Conservation (phyloP, 2,888 invertebrate genomes). For the Sarcophaga carnaria region DNA sequence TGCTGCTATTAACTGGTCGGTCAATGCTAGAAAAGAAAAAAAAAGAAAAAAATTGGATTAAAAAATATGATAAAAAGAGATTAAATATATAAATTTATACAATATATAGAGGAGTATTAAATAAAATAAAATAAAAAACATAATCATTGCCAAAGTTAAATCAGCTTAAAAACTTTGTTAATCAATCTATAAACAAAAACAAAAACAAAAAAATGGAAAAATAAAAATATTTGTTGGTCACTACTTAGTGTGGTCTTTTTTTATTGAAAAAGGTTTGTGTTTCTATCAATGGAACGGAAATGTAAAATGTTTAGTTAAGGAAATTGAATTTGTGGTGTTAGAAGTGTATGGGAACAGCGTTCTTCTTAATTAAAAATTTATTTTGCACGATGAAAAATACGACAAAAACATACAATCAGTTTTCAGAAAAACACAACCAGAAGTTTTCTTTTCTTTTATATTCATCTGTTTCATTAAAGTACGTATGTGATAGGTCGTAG, state of each 20-base stretch:
- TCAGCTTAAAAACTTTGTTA: slow-evolving; percentile 60
- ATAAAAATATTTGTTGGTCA: slow-evolving; percentile 7
- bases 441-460: too few relatives aligned
- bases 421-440: too few relatives aligned
- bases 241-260: neutral
- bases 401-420: too few relatives aligned
- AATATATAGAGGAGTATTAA: slow-evolving; percentile 15
- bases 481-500: too few relatives aligned
- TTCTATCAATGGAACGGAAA: neutral
- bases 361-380: too few relatives aligned
- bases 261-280: neutral
- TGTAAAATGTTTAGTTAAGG: neutral
- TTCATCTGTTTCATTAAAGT: too few relatives aligned
- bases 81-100: slow-evolving; percentile 25
- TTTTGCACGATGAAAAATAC: too few relatives aligned
- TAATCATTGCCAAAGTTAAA: slow-evolving; percentile 28
- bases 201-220: too few relatives aligned
- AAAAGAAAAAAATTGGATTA: slow-evolving; percentile 33
- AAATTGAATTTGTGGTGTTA: neutral
- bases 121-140: slow-evolving; percentile 31
- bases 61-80: neutral
- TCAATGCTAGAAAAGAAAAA: slow-evolving; percentile 53
- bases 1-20: slow-evolving; percentile 39
- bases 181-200: slow-evolving; percentile 33
- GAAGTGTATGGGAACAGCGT: too few relatives aligned